These are phyloP conservation scores for Ophion ellenae DNA, from an alignment of 2,888 invertebrate genomes.

Conservation along the genomic window DNA sequence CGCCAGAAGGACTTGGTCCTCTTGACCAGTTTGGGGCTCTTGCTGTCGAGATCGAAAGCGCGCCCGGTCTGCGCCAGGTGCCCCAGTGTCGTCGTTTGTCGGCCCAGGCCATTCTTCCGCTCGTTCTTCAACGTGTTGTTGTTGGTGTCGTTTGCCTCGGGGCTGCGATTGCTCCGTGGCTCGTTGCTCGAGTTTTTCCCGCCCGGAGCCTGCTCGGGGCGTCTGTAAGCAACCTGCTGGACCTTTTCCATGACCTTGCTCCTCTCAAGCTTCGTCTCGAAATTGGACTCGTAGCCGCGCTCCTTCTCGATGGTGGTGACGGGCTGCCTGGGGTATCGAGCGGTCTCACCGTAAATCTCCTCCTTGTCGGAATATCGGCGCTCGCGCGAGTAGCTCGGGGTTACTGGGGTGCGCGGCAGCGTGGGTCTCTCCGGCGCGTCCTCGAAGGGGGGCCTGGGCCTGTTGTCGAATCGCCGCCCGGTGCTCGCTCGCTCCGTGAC, in stretches of 20 bases:
- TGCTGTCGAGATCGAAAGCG: constrained; percentile 85
- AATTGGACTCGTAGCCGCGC: constrained; percentile 82
- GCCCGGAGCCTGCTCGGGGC: constrained; percentile 69
- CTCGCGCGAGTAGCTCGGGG: constrained; percentile 70
- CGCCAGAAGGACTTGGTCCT: constrained; percentile 95
- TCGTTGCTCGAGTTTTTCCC: constrained; percentile 19
- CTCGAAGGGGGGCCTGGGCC: constrained; percentile 81
- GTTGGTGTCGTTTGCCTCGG: constrained; percentile 79
- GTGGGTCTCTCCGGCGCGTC: constrained; percentile 81
- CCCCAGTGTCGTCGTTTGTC: constrained; percentile 79
- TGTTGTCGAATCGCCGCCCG: constrained; percentile 76
- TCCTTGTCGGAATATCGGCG: constrained; percentile 80
- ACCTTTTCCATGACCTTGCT: constrained; percentile 78
- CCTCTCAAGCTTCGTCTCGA: constrained; percentile 81
- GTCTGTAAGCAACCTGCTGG: constrained; percentile 60
- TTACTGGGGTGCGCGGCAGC: constrained; percentile 50
- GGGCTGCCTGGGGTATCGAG: constrained; percentile 67
- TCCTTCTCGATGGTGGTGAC: constrained; percentile 77
- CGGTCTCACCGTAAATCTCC: constrained; percentile 80
- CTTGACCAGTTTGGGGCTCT: constrained; percentile 86
- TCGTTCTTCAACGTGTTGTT: constrained; percentile 82
- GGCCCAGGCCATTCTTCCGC: constrained; percentile 85
- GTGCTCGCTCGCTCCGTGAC: constrained; percentile 71
- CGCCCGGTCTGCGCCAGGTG: constrained; percentile 76
- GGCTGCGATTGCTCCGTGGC: constrained; percentile 40